phyloP scores from a whole-genome alignment of 2,888 invertebrate genomes.

The Dastarcus helophoroides region DNA sequence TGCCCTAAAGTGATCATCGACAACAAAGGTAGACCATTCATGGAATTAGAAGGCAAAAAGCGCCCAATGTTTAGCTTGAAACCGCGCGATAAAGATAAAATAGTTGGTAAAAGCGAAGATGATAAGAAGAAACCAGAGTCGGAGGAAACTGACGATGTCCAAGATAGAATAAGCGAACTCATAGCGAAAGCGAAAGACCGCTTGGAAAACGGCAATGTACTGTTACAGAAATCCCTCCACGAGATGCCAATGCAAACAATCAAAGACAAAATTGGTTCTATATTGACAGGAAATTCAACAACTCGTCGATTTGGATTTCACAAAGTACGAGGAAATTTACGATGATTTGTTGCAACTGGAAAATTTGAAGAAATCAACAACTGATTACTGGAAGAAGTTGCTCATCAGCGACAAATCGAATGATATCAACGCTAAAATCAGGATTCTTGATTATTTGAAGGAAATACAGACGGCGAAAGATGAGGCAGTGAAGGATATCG shows the following conservation, averaged over 20 bases:
- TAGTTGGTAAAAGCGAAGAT: too few species aligned
- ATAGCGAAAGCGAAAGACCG: constrained; percentile 22
- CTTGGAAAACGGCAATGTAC: constrained; percentile 14
- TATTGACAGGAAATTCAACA: constrained; percentile 26
- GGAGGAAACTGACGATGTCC: constrained; percentile 11
- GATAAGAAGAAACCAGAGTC: not conserved
- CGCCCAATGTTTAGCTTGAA: constrained; percentile 20
- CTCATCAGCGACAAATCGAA: constrained; percentile 23
- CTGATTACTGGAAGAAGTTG: constrained; percentile 28
- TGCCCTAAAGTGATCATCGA: constrained; percentile 27
- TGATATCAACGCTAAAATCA: constrained; percentile 24
- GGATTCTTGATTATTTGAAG: constrained; percentile 25
- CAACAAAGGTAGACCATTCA: constrained; percentile 26
- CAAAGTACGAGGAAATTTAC: constrained; percentile 24
- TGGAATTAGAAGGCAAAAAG: constrained; percentile 27
- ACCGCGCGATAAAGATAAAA: too few species aligned
- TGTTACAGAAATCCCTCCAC: constrained; percentile 4
- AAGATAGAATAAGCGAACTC: constrained; percentile 25
- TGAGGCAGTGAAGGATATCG: constrained; percentile 18
- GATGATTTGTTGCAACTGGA: constrained; percentile 27
- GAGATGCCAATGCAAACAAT: constrained; percentile 24
- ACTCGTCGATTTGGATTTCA: constrained; percentile 25
- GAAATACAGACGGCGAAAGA: constrained; percentile 27
- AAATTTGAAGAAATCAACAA: constrained; percentile 24
- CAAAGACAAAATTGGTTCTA: constrained; percentile 26